These are phyloP conservation scores for Butorides virescens DNA, from an alignment of 2,113 vertebrate genomes.

Conservation along the genomic window DNA sequence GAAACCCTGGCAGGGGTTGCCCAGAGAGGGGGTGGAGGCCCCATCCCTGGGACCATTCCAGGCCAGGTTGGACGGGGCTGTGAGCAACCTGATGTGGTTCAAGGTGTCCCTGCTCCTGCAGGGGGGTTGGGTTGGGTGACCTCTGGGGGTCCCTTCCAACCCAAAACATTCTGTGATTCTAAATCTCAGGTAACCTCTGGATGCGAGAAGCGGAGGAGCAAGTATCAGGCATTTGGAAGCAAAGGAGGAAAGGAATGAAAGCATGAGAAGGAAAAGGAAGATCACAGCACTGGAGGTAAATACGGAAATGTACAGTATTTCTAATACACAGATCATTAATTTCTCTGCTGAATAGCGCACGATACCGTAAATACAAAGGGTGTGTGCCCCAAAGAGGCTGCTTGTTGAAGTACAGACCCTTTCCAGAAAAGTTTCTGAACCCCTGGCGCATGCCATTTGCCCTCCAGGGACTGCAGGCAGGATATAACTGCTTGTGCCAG, in stretches of 20 bases:
- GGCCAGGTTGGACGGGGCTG: too few relatives aligned
- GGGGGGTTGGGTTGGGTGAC: too few relatives aligned
- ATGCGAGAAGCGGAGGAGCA: neutral
- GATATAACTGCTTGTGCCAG: neutral
- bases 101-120: too few relatives aligned
- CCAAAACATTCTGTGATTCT: too few relatives aligned
- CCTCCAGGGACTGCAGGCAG: neutral
- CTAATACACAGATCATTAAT: neutral
- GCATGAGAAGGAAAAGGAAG: neutral
- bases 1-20: too few relatives aligned
- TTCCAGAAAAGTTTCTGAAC: neutral
- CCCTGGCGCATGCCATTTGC: fast-evolving
- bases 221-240: neutral
- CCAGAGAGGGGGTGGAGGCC: too few relatives aligned
- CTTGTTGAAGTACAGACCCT: neutral
- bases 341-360: neutral
- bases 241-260: neutral
- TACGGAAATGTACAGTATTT: neutral
- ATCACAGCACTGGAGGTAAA: neutral
- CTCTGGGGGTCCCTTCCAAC: too few relatives aligned
- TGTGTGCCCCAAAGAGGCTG: neutral
- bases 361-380: neutral
- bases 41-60: too few relatives aligned
- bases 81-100: too few relatives aligned
- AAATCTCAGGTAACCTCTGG: neutral